Conservation (phyloP, 1,140 invertebrate genomes). For the Ectropis grisescens region DNA sequence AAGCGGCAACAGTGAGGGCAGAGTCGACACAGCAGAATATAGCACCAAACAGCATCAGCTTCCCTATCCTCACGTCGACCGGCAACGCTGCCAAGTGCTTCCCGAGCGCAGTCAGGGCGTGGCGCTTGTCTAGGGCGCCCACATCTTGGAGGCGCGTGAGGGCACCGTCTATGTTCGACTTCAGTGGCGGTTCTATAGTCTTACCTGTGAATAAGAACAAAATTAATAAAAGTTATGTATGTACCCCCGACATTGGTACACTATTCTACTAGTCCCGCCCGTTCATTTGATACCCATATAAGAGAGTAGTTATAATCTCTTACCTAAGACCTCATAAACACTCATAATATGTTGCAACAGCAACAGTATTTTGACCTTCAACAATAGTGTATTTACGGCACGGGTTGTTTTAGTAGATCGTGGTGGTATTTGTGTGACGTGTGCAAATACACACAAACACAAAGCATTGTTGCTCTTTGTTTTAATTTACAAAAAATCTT, state of each 20-base stretch:
- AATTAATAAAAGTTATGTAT: no score
- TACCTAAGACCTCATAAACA: conserved; percentile 77
- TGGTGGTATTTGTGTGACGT: conserved; percentile 79
- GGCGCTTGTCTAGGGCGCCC: conserved; percentile 86
- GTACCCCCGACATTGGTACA: no score
- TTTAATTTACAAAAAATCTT: no score
- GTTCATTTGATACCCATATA: no score
- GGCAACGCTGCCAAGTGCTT: conserved; percentile 90
- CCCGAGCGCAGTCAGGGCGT: conserved; percentile 89
- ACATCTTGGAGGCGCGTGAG: conserved; percentile 84
- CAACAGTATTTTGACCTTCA: conserved; percentile 90
- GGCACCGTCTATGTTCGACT: conserved; percentile 83
- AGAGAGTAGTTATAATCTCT: no score
- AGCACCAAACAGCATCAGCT: conserved; percentile 91
- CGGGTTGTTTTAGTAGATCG: conserved; percentile 73
- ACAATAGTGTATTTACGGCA: conserved; percentile 89
- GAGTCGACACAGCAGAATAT: conserved; percentile 96
- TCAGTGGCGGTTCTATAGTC: conserved; percentile 85
- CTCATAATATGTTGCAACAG: conserved; percentile 74
- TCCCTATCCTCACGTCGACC: conserved; percentile 91
- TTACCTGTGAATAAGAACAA: conserved; percentile 61
- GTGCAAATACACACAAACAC: conserved; percentile 85
- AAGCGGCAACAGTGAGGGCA: conserved; percentile 92
- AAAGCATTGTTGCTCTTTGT: no score
- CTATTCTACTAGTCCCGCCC: no score